Evolutionary conservation across 2,797 vertebrate species (phyloP), one percentile per base, ranked within the genome.

Genomic region (Enteromius mattozi): DNA sequence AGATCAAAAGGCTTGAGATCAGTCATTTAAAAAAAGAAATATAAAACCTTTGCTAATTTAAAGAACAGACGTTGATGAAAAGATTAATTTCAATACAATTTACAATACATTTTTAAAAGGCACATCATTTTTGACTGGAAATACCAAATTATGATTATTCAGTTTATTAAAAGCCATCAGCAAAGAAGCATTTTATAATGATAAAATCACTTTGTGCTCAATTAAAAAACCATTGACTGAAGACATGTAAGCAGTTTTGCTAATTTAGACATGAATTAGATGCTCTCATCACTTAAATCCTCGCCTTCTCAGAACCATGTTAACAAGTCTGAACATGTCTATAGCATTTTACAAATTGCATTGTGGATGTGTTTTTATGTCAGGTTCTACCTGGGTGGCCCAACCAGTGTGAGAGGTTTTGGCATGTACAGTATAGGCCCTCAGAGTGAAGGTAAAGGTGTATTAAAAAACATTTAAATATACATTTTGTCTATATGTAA

Each of bases 401-500:
- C 97, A 74, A 99, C 98, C 0, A 99, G 97, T 0, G 96, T 99
- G 30, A 95, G 98, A 75, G 98, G 98, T 10, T 99, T 99, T 91
- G 97, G 97, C 83, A 99, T 99, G 98, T 98, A 98, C 94, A 98
- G 97, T 91, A 97, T 99, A 0, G 98, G 98, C 40, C 98, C 98
- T 4, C 98, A 99, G 91, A 99, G 97, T 4, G 98, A 99, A 97
- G 98, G 98, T 99, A 68, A 86, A 92, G 42, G n/a, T 19, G 8
- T 19, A 61, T 27, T 61, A 4, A 27, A 19, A 45, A 42, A 49
- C 19, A 51, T 54, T 10, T 30, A 5, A 30, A 63, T 63, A 3
- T 37, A 42, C 4, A 17, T 27, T 59, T 77, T 59, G 14, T 61
- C 21, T 14, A 33, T 51, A 30, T 42, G 6, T 35, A 16, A 47